Percentiles rank a stretch among this genome's conserved stretches.
These are phyloP conservation scores for Platyscapa corneri DNA, from an alignment of 1,140 invertebrate genomes.

Conservation along the genomic window DNA sequence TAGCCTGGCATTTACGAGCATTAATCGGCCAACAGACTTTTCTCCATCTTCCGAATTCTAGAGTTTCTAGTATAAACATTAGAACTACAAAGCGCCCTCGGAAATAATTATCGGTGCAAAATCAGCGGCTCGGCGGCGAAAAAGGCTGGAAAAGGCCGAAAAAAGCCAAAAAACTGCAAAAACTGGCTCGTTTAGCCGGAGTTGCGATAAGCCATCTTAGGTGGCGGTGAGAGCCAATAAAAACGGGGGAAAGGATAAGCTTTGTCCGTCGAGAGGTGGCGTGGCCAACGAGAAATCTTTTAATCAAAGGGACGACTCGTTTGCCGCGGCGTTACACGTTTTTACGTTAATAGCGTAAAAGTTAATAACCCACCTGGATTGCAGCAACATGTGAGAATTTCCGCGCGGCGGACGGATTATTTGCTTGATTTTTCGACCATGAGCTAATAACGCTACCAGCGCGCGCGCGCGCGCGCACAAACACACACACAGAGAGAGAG, in stretches of 20 bases:
- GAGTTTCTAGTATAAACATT: too few species aligned
- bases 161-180: not conserved
- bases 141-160: too few species aligned
- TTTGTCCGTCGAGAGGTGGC: not conserved
- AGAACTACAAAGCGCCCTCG: not conserved
- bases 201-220: not conserved
- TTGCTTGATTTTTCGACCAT: conserved; percentile 25
- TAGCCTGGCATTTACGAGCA: not conserved
- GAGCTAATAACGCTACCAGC: not conserved
- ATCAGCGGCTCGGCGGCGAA: not conserved
- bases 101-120: not conserved
- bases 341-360: not conserved
- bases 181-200: not conserved
- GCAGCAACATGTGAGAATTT: not conserved
- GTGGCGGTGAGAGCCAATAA: not conserved
- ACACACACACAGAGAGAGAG: too few species aligned
- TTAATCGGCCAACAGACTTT: too few species aligned
- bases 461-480: too few species aligned
- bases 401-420: conserved; percentile 1
- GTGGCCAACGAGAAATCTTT: not conserved
- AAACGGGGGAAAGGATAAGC: not conserved
- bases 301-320: conserved; percentile 15
- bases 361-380: not conserved
- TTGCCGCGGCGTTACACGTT: too few species aligned
- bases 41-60: too few species aligned